Base-by-base conservation (phyloP, 2,888 invertebrate genomes). In the Pammene aurita region DNA sequence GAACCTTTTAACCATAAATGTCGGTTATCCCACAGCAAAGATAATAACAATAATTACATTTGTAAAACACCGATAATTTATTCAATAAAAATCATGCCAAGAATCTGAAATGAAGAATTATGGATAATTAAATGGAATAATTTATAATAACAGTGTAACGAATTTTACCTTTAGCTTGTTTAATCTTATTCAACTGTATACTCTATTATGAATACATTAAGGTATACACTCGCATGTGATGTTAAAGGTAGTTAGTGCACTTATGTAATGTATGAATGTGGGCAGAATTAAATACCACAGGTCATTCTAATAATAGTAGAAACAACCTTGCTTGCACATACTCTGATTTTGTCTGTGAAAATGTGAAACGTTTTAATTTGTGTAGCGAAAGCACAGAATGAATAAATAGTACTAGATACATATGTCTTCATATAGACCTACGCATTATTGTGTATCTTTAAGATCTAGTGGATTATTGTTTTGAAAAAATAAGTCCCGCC, bases 111-210 rank as follows among this genome's bases (percentile, higher is more conserved):
- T 35, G 55, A 57, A 11, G 13, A 41, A 18, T 38, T 38, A 14
- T 13, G 57, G 11, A 42, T 57, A 42, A 57, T 57, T 57, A 57
- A 5, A 57, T 42, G 11, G 41, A 57, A 42, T 42, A 57, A 42
- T 42, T 57, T 18, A 42, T 42, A 14, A 52, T 26, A 52, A 52
- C 52, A 5, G 26, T 9, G 16, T 7, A 16, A 7, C 6, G 46
- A 46, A 16, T 10, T 48, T 9, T 16, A 5, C 16, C 16, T 10
- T 48, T 16, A 14, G 10, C 48, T 9, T 14, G 7, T 14, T 5
- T 4, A 48, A 10, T n/a, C n/a, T n/a, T n/a, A 14, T 48, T 14
- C 7, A 48, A 16, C 4, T 48, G 9, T 48, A 16, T 9, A 9
- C 48, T 7, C 16, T 48, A 48, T 48, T 48, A 5, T n/a, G 46